Evolutionary conservation across 2,113 vertebrate species (phyloP), one percentile per base, ranked within the genome.

Genomic region (Hippocampus abdominalis): DNA sequence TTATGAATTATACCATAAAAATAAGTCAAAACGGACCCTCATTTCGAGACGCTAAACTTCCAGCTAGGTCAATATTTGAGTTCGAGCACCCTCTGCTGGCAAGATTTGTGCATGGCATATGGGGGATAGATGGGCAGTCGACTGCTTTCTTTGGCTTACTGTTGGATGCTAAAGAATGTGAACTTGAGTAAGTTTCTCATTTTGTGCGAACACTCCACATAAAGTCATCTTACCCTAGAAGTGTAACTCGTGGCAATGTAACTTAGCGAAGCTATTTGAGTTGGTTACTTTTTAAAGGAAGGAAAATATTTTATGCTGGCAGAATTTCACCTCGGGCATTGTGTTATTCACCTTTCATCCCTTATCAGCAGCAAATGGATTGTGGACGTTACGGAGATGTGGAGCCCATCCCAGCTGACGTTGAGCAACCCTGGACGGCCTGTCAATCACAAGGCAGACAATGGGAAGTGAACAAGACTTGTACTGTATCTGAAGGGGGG

Each of bases 141-240:
- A 4, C 23, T 70, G 10, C n/a, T 56, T 56, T 56, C 53, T 56
- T 60, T 8, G 15, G 27, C 15, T 60, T 32, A 32, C 27, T 32
- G 57, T 32, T 25, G n/a, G 54, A 27, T 57, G 21, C 25, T 13
- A 12, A 57, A 57, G 56, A 29, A 57, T 16, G 62, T 56, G 0
- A 12, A 1, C 64, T 49, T 48, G 63, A 42, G 48, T 23, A 10
- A 70, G 68, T 66, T 23, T 29, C 60, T 77, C 20, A 56, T 16
- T 32, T 76, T 53, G 32, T 69, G 54, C 56, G 39, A 1, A 49
- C 29, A 79, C 67, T 46, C 32, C 25, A 65, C 62, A 51, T 70
- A 67, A 78, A 80, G 78, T 84, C 79, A 67, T 65, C 40, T 54
- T 80, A 70, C 63, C 77, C 74, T 63, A 44, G 66, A 40, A 77